phyloP scores from a whole-genome alignment of 2,797 vertebrate species.

The Gallinago stenura region DNA sequence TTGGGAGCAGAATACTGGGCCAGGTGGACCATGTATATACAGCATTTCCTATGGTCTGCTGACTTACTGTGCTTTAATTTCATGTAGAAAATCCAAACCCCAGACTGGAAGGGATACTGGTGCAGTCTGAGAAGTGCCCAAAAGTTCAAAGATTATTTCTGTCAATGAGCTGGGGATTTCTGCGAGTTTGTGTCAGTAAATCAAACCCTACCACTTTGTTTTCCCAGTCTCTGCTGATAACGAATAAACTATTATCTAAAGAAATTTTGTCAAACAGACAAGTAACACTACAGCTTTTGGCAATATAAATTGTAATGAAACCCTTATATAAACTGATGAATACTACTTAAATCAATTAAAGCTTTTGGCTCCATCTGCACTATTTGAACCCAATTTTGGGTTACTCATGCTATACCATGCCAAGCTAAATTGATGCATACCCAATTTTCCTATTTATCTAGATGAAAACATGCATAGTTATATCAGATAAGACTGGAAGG shows the following conservation, averaged over 20 bases:
- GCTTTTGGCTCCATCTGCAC: conserved; percentile 10
- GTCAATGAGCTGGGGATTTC: neutral
- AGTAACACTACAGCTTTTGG: neutral
- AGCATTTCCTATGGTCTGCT: neutral
- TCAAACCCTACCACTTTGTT: neutral
- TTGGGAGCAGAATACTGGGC: neutral
- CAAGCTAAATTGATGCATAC: neutral
- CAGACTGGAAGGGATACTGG: neutral
- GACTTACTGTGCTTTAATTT: neutral
- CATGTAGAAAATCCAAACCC: neutral
- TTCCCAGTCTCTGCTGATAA: neutral
- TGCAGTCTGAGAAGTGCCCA: neutral
- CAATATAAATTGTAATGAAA: neutral
- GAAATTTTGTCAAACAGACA: neutral
- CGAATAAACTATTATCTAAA: neutral
- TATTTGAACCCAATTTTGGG: neutral
- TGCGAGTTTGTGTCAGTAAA: neutral
- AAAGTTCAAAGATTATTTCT: neutral
- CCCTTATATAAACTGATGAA: conserved; percentile 11
- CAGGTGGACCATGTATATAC: neutral
- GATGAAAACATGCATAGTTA: neutral
- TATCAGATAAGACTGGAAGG: neutral
- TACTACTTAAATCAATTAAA: neutral
- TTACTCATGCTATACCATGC: conserved; percentile 6
- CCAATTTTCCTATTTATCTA: neutral